Evolutionary conservation across 2,113 vertebrate genomes (phyloP), one percentile per base, ranked within the genome.

Genomic region (Thryonomys swinderianus): DNA sequence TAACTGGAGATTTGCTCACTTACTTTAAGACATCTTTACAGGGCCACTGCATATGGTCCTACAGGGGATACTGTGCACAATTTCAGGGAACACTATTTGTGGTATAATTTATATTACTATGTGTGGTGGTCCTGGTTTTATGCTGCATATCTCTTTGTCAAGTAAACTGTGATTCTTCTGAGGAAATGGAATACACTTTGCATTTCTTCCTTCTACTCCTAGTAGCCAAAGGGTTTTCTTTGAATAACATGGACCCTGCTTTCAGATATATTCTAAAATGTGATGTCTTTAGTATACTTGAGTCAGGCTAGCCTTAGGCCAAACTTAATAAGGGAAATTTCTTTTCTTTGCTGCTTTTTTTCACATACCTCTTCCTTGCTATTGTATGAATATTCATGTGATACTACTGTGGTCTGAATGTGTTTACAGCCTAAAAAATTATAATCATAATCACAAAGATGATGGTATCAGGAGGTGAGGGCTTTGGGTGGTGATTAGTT

Each of bases 191-290:
- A 76, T 53, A 1, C 13, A 53, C 53, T 62, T 62, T 55, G 45
- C 16, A 32, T 66, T 64, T 89, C 32, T 40, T 89, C 13, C 42
- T 92, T 85, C 66, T 59, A 45, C 13, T 67, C 4, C 64, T 71
- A 42, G 12, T 20, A 67, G 25, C 42, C 85, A 69, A 83, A 42
- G 42, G 59, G 12, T 37, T 76, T 95, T 40, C 67, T 89, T 82
- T 66, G 59, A 11, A 51, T 16, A 76, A 10, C 7, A 11, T 61
- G 14, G 55, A 93, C 80, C 48, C n/a, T 84, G 48, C 25, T 73
- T 91, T 81, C 64, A n/a, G 59, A 34, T 59, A 61, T 67, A 21
- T 37, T 40, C 79, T 64, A 76, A 92, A 76, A 57, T 57, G 27
- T 23, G 10, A 27, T 20, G 85, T 86, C 30, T 62, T n/a, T 11